Conservation (phyloP, 2,113 vertebrate genomes). For the Baryphthengus martii region DNA sequence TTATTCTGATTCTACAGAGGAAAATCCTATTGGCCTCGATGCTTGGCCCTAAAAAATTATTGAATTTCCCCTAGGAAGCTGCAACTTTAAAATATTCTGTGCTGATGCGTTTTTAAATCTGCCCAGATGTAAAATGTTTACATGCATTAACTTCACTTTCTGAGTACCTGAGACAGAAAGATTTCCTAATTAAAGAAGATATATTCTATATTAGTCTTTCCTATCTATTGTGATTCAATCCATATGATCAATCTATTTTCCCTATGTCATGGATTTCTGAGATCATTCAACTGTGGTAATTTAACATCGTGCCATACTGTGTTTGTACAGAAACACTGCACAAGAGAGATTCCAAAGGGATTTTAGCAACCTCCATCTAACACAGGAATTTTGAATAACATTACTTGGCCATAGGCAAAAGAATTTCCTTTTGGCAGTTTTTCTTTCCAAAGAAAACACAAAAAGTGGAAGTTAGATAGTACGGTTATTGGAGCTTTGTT, state of each 20-base stretch:
- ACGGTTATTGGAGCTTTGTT: background rate
- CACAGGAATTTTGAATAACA: conserved; percentile 18
- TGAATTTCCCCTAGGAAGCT: conserved; percentile 29
- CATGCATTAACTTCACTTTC: conserved; percentile 22
- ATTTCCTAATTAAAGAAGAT: conserved; percentile 37
- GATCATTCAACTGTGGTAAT: background rate
- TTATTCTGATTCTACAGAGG: conserved; percentile 12
- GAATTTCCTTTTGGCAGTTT: conserved; percentile 54
- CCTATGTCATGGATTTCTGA: background rate
- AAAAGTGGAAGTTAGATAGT: conserved; percentile 49
- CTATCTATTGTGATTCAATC: conserved; percentile 5
- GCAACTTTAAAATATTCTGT: conserved; percentile 10
- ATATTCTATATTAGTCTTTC: background rate
- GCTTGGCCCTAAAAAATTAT: conserved; percentile 18
- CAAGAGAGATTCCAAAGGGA: conserved; percentile 43
- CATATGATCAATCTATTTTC: conserved; percentile 24
- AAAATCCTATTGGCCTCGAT: conserved; percentile 10
- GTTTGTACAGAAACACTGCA: conserved; percentile 19
- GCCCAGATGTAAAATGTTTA: conserved; percentile 39
- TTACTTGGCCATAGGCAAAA: conserved; percentile 40
- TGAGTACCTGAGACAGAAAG: conserved; percentile 3
- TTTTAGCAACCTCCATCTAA: conserved; percentile 19
- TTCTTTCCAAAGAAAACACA: conserved; percentile 51
- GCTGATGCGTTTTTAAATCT: conserved; percentile 46
- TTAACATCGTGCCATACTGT: background rate